Evolutionary conservation across 1,140 invertebrate species (phyloP), one percentile per base, ranked within the genome.

Genomic region (Lethrus apterus): DNA sequence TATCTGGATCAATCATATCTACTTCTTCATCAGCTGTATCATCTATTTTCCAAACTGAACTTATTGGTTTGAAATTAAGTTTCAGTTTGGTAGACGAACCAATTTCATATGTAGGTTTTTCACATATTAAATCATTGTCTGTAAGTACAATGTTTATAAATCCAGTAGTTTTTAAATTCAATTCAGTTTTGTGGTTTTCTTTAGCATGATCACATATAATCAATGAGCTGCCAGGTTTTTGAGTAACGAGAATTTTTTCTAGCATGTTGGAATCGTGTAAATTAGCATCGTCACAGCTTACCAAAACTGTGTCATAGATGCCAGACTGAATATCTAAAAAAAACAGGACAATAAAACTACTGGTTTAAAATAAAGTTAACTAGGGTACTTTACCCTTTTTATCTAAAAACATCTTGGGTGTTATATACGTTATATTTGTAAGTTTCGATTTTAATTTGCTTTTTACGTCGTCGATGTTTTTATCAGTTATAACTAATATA

Each of bases 1-100:
- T 77, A 71, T 95, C 85, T 33, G 85, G 81, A 71, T 96, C 81
- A 45, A 96, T 92, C 2, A 89, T 72, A 33, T 91, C 88, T 55
- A 83, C 77, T 61, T 90, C 85, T 50, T 78, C 77, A 62, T 81
- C 81, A 31, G 71, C 56, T 4, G 70, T 64, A 58, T 75, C 74
- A 60, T 75, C 74, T 9, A 84, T 58, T 50, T 79, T 79, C 87
- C 87, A 91, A 0, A 86, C 74, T 7, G 45, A 8, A 2, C 18
- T 43, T 8, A 73, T 69, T 29, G 54, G 36, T 36, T 52, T 62
- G 44, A 44, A 8, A 58, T 66, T 34, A 51, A 77, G 67, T 23
- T 69, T 70, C 10, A 80, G 44, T 49, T 70, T 60, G 1, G 70
- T 62, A 18, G 71, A 70, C 5, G 76, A 76, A 29, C 78, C 76